Percentiles rank a stretch among this genome's conserved stretches.
Conservation (phyloP, 2,888 invertebrate species). For the Temnothorax unifasciatus region DNA sequence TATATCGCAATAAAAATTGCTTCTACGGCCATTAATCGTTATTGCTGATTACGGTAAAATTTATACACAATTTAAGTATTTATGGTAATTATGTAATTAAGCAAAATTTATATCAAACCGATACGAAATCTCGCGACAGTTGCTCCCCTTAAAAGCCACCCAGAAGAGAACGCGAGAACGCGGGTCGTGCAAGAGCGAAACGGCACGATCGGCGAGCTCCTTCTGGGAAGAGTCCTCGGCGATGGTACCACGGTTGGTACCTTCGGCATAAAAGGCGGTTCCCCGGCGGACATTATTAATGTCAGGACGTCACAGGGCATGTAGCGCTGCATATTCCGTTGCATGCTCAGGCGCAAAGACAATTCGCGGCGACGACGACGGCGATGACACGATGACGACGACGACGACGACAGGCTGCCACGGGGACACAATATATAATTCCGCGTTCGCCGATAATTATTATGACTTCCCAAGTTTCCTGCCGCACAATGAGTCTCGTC, state of each 20-base stretch:
- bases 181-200: conserved; percentile 43
- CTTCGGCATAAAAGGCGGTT: conserved; percentile 74
- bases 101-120: background rate
- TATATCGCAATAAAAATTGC: background rate
- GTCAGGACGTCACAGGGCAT: conserved; percentile 80
- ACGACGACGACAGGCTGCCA: conserved; percentile 55
- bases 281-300: conserved; percentile 82
- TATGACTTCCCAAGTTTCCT: conserved; percentile 82
- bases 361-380: conserved; percentile 66
- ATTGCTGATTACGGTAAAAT: background rate
- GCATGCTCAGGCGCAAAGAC: conserved; percentile 75
- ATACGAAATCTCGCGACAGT: background rate
- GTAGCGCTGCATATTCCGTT: conserved; percentile 79
- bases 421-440: conserved; percentile 84
- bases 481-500: conserved; percentile 74
- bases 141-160: background rate
- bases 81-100: background rate
- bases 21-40: background rate
- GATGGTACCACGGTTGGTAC: conserved; percentile 83
- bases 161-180: background rate
- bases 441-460: conserved; percentile 85
- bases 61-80: background rate
- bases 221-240: conserved; percentile 79
- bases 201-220: conserved; percentile 41
- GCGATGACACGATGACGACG: conserved; percentile 52